A percentile compares a stretch with the other conserved stretches of the same genome.
phyloP scores from a whole-genome alignment of 2,888 invertebrate genomes.

The Campopleginae sp. region DNA sequence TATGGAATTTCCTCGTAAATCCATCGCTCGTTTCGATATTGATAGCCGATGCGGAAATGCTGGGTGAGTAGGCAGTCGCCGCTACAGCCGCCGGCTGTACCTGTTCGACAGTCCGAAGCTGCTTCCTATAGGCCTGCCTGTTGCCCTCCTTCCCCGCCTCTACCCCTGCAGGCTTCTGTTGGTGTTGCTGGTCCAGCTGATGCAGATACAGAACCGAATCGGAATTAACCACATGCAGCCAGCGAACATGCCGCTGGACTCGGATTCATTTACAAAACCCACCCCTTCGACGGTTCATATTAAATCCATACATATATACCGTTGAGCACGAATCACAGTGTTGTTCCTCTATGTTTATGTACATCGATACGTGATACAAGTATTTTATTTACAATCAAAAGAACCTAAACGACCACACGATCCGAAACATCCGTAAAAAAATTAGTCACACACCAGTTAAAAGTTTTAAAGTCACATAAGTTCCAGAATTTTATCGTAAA shows the following conservation, averaged over 20 bases:
- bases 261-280: slow-evolving; percentile 62
- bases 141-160: slow-evolving; percentile 45
- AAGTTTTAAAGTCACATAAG: slow-evolving; percentile 9
- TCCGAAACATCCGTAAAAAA: slow-evolving; percentile 1
- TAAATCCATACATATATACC: slow-evolving; percentile 16
- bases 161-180: slow-evolving; percentile 57
- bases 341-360: slow-evolving; percentile 24
- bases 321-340: slow-evolving; percentile 23
- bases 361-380: slow-evolving; percentile 15
- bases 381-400: slow-evolving; percentile 50
- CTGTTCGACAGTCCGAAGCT: slow-evolving; percentile 67
- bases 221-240: slow-evolving; percentile 66
- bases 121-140: slow-evolving; percentile 53
- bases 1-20: slow-evolving; percentile 75
- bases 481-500: slow-evolving; percentile 33
- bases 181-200: slow-evolving; percentile 66
- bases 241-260: slow-evolving; percentile 60
- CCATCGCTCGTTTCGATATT: slow-evolving; percentile 73
- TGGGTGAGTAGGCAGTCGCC: slow-evolving; percentile 68
- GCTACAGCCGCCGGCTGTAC: slow-evolving; percentile 63
- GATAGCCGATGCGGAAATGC: slow-evolving; percentile 72
- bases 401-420: slow-evolving; percentile 7
- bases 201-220: slow-evolving; percentile 65
- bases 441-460: background rate
- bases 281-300: slow-evolving; percentile 34